phyloP scores from a whole-genome alignment of 2,888 invertebrate species.

The Himalopsyche kuldschensis region DNA sequence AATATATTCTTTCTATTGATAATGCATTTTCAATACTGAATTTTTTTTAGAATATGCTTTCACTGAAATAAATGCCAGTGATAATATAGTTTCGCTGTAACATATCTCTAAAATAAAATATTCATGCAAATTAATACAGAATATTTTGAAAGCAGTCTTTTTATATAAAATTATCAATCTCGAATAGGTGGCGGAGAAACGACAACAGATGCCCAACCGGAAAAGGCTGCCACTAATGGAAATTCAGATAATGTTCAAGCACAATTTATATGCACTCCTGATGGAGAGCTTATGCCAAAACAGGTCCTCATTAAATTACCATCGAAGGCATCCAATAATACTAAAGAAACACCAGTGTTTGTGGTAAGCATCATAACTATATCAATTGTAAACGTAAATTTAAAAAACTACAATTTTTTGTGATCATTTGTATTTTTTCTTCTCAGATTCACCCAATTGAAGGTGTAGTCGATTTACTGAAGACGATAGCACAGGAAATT shows the following conservation, averaged over 20 bases:
- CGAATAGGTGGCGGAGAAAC: constrained; percentile 40
- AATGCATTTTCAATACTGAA: too few species aligned
- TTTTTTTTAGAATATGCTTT: too few species aligned
- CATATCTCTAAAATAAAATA: not conserved
- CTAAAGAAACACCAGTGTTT: constrained; percentile 61
- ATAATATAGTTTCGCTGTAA: too few species aligned
- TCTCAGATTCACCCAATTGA: constrained; percentile 80
- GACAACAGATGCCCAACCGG: constrained; percentile 40
- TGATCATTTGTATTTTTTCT: not conserved
- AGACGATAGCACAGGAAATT: constrained; percentile 71
- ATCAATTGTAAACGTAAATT: not conserved
- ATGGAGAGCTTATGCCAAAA: constrained; percentile 72
- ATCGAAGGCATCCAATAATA: constrained; percentile 53
- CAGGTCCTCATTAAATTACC: constrained; percentile 70
- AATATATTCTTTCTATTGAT: too few species aligned
- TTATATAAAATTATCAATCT: not conserved
- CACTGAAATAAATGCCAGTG: too few species aligned
- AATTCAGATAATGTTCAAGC: constrained; percentile 57
- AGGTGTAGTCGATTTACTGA: constrained; percentile 75
- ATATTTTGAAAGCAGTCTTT: not conserved
- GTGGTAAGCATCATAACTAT: constrained; percentile 49
- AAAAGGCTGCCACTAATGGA: constrained; percentile 44
- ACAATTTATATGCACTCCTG: constrained; percentile 51
- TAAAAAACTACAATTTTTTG: not conserved
- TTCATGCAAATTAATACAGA: not conserved